Base-by-base conservation (phyloP, 2,797 vertebrate species). In the Cyclopterus lumpus region DNA sequence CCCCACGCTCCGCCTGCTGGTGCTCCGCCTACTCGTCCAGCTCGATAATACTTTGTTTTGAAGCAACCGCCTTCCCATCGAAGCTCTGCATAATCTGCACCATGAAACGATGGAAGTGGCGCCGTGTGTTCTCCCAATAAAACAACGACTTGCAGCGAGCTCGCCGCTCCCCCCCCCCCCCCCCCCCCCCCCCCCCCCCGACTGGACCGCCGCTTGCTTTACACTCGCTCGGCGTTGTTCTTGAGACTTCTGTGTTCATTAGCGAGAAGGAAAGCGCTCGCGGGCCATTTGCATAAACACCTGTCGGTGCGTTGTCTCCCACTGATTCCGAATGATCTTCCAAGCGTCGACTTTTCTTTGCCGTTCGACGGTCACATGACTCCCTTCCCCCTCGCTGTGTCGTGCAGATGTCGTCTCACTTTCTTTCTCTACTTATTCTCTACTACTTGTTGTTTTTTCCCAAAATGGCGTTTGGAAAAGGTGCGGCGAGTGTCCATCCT, bases 251-350 rank as follows among this genome's bases (percentile, higher is more conserved):
- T 89, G 89, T 88, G 91, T 88, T 73, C 87, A 90, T 93, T 91
- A 91, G 86, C 57, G 86, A 89, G 89, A 90, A 88, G 85, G 92
- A 6, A 92, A 91, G 83, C 81, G 79, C 89, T 84, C 42, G 67
- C 88, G 22, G 84, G 54, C 82, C 74, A 94, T 94, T 93, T 93
- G 88, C 92, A 94, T 94, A 92, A 93, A 94, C 93, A 94, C 91
- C 93, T 94, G 91, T 92, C 92, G 91, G 86, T 91, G 88, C 89
- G 91, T 93, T 91, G 90, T 92, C 90, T 91, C 92, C 91, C 82
- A 89, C 91, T 89, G 91, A 87, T 92, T 91, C 85, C 91, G 87
- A 91, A 92, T 93, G 88, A 91, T 90, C 91, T 90, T 91, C 90
- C n/a, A 90, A 89, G 87, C 86, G 60, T 82, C 83, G 89, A 71